phyloP scores from a whole-genome alignment of 2,888 invertebrate genomes.

The Meloe dianella region DNA sequence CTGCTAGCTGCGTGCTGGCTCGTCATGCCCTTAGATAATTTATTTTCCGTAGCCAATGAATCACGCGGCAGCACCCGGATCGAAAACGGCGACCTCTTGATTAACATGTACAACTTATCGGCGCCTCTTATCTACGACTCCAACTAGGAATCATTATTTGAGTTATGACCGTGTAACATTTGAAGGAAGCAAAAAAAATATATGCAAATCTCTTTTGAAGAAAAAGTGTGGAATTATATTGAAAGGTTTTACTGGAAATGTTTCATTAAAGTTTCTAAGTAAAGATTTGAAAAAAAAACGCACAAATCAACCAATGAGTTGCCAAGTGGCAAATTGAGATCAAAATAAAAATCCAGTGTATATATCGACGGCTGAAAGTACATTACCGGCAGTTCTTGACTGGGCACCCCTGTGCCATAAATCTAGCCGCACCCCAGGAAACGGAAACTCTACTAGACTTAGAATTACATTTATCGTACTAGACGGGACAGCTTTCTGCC shows the following conservation, averaged over 20 bases:
- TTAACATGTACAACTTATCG: constrained; percentile 50
- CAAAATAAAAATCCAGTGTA: constrained; percentile 21
- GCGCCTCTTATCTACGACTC: constrained; percentile 42
- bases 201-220: constrained; percentile 16
- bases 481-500: constrained; percentile 6
- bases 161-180: neutral
- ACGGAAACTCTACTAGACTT: constrained; percentile 45
- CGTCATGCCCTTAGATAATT: constrained; percentile 55
- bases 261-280: neutral
- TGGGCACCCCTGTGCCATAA: constrained; percentile 41
- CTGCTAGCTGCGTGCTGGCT: constrained; percentile 52
- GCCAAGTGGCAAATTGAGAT: constrained; percentile 17
- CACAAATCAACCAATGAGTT: constrained; percentile 18
- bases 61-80: constrained; percentile 39
- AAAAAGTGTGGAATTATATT: constrained; percentile 8
- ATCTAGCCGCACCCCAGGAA: constrained; percentile 43
- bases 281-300: too few species aligned
- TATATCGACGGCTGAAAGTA: constrained; percentile 36
- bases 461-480: constrained; percentile 42
- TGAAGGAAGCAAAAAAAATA: neutral
- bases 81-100: constrained; percentile 46
- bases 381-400: constrained; percentile 40
- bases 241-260: constrained; percentile 15
- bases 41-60: constrained; percentile 52
- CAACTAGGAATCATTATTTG: neutral